Evolutionary conservation across 2,888 invertebrate genomes (phyloP).

Genomic region (Coelopa pilipes): DNA sequence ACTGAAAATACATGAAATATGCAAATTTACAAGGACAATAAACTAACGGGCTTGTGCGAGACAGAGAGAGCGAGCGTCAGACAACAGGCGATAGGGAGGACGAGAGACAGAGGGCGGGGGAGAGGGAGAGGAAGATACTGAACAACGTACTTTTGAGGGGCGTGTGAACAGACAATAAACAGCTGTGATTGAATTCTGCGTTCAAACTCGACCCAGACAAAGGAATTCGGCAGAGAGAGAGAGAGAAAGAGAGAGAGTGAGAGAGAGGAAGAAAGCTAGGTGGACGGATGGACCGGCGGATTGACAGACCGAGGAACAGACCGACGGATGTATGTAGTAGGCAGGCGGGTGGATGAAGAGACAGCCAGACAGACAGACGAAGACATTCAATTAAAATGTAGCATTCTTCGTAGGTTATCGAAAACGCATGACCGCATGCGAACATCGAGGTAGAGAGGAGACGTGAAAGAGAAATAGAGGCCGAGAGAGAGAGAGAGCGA

Average conservation of each 20-base stretch:
- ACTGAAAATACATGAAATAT: too few relatives aligned
- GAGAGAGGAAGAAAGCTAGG: background rate
- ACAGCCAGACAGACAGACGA: background rate
- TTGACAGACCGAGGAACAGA: too few relatives aligned
- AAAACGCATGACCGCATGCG: background rate
- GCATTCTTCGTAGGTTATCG: slow-evolving; percentile 3
- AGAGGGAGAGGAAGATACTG: too few relatives aligned
- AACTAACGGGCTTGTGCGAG: background rate
- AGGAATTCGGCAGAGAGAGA: background rate
- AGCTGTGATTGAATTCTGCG: too few relatives aligned
- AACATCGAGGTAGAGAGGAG: background rate
- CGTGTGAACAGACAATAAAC: too few relatives aligned
- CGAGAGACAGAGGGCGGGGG: too few relatives aligned
- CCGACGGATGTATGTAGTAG: background rate
- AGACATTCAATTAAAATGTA: slow-evolving; percentile 23
- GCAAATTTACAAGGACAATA: background rate
- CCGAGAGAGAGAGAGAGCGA: too few relatives aligned
- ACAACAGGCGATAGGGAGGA: too few relatives aligned
- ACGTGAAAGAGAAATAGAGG: too few relatives aligned
- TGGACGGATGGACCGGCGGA: too few relatives aligned
- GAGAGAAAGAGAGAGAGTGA: background rate
- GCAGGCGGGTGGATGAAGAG: background rate
- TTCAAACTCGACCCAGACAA: background rate
- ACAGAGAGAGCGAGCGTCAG: too few relatives aligned
- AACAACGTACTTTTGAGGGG: too few relatives aligned